Percentiles rank a stretch among this genome's conserved stretches.
Conservation (phyloP, 2,113 vertebrate species). For the Coregonus clupeaformis region DNA sequence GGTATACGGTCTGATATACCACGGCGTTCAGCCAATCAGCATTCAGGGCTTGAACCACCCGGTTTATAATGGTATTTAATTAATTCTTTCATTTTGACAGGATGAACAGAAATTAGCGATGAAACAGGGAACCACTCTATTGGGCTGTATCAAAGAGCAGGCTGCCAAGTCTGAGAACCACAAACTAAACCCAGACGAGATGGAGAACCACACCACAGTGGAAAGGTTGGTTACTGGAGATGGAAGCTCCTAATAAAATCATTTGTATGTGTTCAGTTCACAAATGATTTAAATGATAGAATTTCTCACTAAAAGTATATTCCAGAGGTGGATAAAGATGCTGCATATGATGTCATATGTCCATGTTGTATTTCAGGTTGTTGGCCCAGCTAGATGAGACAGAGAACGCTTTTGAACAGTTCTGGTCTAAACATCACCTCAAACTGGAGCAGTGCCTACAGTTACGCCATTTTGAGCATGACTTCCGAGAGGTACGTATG, state of each 20-base stretch:
- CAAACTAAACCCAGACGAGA: constrained; percentile 83
- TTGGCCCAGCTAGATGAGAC: constrained; percentile 91
- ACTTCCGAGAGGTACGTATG: constrained; percentile 85
- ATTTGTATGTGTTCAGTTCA: too few species aligned
- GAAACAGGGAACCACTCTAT: constrained; percentile 86
- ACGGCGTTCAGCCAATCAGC: too few species aligned
- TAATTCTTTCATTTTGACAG: constrained; percentile 61
- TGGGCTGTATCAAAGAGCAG: constrained; percentile 86
- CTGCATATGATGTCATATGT: too few species aligned
- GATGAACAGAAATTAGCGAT: constrained; percentile 85
- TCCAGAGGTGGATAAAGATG: too few species aligned
- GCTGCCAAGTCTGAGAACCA: constrained; percentile 75
- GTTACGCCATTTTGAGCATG: constrained; percentile 90
- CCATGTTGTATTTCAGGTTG: constrained; percentile 72
- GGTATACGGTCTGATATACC: too few species aligned
- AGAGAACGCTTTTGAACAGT: constrained; percentile 89
- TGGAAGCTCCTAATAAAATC: too few species aligned
- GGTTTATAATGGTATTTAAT: background rate
- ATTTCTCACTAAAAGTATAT: too few species aligned
- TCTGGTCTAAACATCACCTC: constrained; percentile 89
- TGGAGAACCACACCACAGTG: constrained; percentile 88
- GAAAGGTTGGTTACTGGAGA: constrained; percentile 76
- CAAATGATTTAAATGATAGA: too few species aligned
- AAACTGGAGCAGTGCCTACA: constrained; percentile 92
- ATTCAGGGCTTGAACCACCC: too few species aligned